phyloP scores from a whole-genome alignment of 2,113 vertebrate species.

The Trichomycterus rosablanca region DNA sequence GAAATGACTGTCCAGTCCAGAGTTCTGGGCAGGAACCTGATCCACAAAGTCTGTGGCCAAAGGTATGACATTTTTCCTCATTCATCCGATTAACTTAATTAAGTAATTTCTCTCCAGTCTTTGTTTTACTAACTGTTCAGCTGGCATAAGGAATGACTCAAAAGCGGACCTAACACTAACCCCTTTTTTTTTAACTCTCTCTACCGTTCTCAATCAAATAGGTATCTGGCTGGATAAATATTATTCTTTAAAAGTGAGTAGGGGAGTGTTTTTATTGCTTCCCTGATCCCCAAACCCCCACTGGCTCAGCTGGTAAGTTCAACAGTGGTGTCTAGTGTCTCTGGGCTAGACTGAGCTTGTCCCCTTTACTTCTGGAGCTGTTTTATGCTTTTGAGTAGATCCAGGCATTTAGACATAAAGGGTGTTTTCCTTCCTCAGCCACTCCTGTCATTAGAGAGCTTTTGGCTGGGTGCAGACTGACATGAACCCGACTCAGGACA shows the following conservation, averaged over 20 bases:
- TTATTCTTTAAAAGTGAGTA: conserved; percentile 42
- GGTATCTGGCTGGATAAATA: conserved; percentile 39
- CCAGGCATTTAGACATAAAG: conserved; percentile 21
- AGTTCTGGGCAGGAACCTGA: conserved; percentile 17
- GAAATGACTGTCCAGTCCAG: conserved; percentile 20
- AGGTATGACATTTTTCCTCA: neutral
- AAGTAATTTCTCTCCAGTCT: neutral
- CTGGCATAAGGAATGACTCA: conserved; percentile 7
- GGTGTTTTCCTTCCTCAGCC: conserved; percentile 1
- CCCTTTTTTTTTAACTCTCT: conserved; percentile 1
- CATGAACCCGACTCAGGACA: conserved; percentile 33
- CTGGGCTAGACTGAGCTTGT: conserved; percentile 20
- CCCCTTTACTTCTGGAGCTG: conserved; percentile 11
- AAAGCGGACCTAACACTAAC: neutral
- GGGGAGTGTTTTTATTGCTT: conserved; percentile 14
- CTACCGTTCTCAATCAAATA: conserved; percentile 12
- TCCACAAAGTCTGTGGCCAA: conserved; percentile 20
- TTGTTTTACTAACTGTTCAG: neutral
- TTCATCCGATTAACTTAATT: conserved; percentile 17
- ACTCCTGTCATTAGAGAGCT: conserved; percentile 28
- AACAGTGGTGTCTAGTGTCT: conserved; percentile 15
- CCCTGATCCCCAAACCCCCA: conserved; percentile 5
- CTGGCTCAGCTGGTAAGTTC: conserved; percentile 34
- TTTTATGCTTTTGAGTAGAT: conserved; percentile 8
- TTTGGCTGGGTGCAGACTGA: conserved; percentile 17